phyloP scores from a whole-genome alignment of 2,888 invertebrate species.

The Thysanoteuthis rhombus region DNA sequence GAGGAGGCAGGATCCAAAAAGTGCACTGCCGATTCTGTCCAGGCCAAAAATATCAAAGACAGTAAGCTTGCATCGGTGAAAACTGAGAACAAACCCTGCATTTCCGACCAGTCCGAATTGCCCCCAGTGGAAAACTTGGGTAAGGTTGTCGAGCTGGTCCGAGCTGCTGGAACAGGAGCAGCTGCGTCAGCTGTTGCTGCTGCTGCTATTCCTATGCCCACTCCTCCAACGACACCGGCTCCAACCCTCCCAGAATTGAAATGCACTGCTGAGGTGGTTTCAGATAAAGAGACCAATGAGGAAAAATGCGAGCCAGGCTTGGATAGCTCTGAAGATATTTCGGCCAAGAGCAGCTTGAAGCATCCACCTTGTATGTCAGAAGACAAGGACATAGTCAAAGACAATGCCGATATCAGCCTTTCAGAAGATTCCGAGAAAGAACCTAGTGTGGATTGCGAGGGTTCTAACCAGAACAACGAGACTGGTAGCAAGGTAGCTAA shows the following conservation, averaged over 20 bases:
- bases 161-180: background rate
- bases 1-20: slow-evolving; percentile 12
- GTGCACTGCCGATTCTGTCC: background rate
- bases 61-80: background rate
- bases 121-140: background rate
- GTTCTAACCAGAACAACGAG: background rate
- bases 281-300: background rate
- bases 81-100: background rate
- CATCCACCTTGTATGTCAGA: background rate
- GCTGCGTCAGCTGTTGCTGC: background rate
- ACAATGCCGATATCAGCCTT: background rate
- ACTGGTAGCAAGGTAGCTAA: background rate
- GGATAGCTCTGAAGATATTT: background rate
- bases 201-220: background rate
- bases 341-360: background rate
- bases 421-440: background rate
- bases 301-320: background rate
- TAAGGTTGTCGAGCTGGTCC: background rate
- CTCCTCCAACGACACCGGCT: background rate
- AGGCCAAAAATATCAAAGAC: background rate
- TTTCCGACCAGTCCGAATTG: background rate
- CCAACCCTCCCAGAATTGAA: background rate
- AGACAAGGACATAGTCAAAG: background rate
- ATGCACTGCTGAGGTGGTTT: background rate
- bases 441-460: background rate